Base-by-base conservation (phyloP, 1,140 invertebrate species). In the Marisa cornuarietis region DNA sequence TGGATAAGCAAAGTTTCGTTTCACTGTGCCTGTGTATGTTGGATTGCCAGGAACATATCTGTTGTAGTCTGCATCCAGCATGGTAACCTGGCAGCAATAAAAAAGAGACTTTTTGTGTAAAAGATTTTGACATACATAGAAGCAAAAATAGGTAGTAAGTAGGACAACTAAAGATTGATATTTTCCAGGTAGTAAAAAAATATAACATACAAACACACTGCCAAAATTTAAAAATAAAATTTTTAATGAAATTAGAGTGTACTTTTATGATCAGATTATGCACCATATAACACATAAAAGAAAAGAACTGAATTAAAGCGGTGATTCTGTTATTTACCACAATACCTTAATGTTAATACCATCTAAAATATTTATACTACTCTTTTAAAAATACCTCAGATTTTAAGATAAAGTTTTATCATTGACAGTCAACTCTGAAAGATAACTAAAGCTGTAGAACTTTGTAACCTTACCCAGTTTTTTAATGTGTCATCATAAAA, bases 51-150 rank as follows among this genome's bases (percentile, higher is more conserved):
- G 49, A 14, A 68, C 16, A 22, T 51, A 5, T 51, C 66, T 63
- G 16, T 69, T 77, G 76, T 77, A 77, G 42, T 77, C 76, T 14
- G 63, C 22, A 65, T 77, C 76, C 76, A 77, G 63, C 76, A 77
- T 77, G 49, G 76, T 69, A 18, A 24, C 49, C 76, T 77, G 76
- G 0, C 7, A 68, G 26, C 1, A 68, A 68, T n/a, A 31, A 5
- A 31, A 68, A 42, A 42, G 31, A 0, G 31, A 2, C 31, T 42
- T 24, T 24, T 24, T 10, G 26, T 66, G 20, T 20, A n/a, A n/a
- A n/a, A n/a, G 18, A 63, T 18, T n/a, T 7, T 20, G 62, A n/a
- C 7, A 63, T 18, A n/a, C 62, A 63, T 4, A 63, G n/a, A 63
- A 63, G n/a, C 4, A 4, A 63, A 63, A 63, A 63, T 42, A 4